Evolutionary conservation across 1,140 invertebrate genomes (phyloP), one percentile per base, ranked within the genome.

Genomic region (Amphibalanus amphitrite): DNA sequence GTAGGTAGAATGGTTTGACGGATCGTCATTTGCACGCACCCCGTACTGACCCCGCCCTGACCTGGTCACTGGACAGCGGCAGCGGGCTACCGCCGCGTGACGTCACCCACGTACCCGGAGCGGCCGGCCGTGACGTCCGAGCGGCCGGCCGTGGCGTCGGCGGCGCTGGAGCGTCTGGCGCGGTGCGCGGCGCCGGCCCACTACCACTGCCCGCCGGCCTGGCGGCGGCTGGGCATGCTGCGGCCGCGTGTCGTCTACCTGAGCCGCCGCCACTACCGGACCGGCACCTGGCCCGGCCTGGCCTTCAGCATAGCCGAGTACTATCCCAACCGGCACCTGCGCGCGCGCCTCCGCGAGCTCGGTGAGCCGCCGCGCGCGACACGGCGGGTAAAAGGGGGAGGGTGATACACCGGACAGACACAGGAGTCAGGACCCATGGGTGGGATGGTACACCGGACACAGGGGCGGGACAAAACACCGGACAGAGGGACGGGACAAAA

Each of bases 161-260:
- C 1, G 6, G 10, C 1, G 6, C 47, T 59, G 47, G 47, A 59
- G 47, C 47, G 47, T 20, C 47, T 59, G 47, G 47, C 47, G 47
- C 47, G 47, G 47, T 59, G 23, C 47, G 1, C 47, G 33, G 40
- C 69, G 0, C 88, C 89, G 20, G 84, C 86, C 74, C 88, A 90
- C 23, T 26, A 28, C 38, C 67, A 71, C 65, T 67, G 28, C n/a
- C 65, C 65, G 3, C 65, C 28, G 26, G 65, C 65, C 6, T 67
- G 65, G 65, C 20, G 65, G 6, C n/a, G 65, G 3, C 65, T 67
- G 26, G 65, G 65, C 6, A 3, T 67, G 65, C n/a, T 28, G 23
- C 15, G 65, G 65, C 65, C 65, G 3, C 28, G 65, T 17, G 28
- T 67, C 4, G 65, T 67, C 3, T 67, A 28, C 28, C 10, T 67